Evolutionary conservation across 2,888 invertebrate genomes (phyloP).

Genomic region (Nomada ruficornis): DNA sequence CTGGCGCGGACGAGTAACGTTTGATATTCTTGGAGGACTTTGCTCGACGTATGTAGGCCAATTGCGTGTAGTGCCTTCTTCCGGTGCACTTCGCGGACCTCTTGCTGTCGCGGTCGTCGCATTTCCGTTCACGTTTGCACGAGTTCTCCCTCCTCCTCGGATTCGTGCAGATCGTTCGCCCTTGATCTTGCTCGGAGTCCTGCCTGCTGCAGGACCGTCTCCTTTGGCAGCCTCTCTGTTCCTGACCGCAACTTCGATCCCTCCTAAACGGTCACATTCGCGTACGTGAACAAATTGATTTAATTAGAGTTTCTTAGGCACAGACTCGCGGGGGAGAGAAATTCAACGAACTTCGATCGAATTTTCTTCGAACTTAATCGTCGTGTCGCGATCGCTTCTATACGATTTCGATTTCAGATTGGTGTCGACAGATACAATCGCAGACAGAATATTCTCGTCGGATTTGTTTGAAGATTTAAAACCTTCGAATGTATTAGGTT

Average conservation of each 20-base stretch:
- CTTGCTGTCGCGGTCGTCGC: background rate
- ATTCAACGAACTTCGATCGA: too few relatives aligned
- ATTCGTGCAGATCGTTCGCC: conserved; percentile 30
- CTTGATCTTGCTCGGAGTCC: background rate
- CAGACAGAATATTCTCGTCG: too few relatives aligned
- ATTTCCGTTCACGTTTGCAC: conserved; percentile 9
- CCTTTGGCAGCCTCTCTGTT: background rate
- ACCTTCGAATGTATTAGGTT: too few relatives aligned
- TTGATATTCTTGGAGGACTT: background rate
- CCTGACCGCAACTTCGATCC: background rate
- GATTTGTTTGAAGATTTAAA: too few relatives aligned
- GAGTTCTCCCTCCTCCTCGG: conserved; percentile 8
- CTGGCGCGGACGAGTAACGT: conserved; percentile 20
- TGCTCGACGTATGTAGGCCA: background rate
- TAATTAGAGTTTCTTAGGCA: too few relatives aligned
- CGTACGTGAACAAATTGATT: too few relatives aligned
- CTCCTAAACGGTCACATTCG: background rate
- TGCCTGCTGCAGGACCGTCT: conserved; percentile 22
- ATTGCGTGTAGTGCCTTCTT: conserved; percentile 49
- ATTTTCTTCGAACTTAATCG: too few relatives aligned
- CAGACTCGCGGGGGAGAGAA: too few relatives aligned
- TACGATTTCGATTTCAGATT: background rate
- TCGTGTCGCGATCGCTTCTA: too few relatives aligned
- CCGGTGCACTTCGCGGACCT: conserved; percentile 26
- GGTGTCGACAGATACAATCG: too few relatives aligned